Conservation (phyloP, 1,140 invertebrate species). For the Neodiprion pinetum region DNA sequence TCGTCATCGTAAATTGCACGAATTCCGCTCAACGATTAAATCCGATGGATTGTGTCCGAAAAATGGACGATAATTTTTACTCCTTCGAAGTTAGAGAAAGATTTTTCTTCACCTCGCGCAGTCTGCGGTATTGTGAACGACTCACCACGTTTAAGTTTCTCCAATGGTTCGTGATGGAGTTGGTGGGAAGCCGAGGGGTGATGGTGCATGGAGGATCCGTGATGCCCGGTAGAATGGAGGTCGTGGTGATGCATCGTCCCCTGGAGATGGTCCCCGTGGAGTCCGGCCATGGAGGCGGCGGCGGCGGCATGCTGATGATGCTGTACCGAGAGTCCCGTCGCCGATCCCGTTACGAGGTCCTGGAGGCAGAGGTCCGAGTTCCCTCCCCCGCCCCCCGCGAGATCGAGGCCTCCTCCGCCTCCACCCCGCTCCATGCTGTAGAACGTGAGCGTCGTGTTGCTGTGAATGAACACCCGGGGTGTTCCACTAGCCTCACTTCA, state of each 20-base stretch:
- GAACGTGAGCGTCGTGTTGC: slow-evolving; percentile 62
- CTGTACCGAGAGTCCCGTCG: slow-evolving; percentile 55
- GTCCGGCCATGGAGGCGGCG: slow-evolving; percentile 70
- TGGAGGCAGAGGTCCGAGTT: slow-evolving; percentile 74
- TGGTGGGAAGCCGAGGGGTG: slow-evolving; percentile 64
- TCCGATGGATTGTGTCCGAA: too few species aligned
- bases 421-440: slow-evolving; percentile 60
- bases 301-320: slow-evolving; percentile 70
- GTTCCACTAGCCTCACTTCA: slow-evolving; percentile 16
- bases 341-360: slow-evolving; percentile 69
- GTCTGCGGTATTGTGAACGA: slow-evolving; percentile 47
- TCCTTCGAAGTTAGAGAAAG: too few species aligned
- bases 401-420: slow-evolving; percentile 61
- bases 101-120: too few species aligned
- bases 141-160: slow-evolving; percentile 85
- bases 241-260: slow-evolving; percentile 66
- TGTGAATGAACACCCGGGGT: slow-evolving; percentile 34
- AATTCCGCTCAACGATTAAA: slow-evolving; percentile 11
- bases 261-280: slow-evolving; percentile 59
- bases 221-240: slow-evolving; percentile 59
- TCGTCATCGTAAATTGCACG: not conserved
- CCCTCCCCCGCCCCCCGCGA: slow-evolving; percentile 66
- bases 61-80: too few species aligned
- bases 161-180: slow-evolving; percentile 77
- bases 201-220: slow-evolving; percentile 52